These are phyloP conservation scores for Hiodon tergisus DNA, from an alignment of 2,113 vertebrate species.

Conservation along the genomic window DNA sequence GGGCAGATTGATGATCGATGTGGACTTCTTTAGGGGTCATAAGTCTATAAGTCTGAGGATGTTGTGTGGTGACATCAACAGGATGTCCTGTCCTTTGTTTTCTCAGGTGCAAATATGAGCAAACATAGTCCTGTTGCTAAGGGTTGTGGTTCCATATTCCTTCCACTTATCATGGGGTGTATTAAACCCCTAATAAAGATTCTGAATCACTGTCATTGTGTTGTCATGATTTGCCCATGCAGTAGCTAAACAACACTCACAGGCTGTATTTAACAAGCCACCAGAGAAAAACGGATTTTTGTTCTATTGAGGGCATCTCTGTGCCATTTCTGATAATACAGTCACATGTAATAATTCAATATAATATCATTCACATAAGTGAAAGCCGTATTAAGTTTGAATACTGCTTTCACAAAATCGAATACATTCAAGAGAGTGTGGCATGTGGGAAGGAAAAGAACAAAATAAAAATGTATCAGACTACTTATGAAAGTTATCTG, in stretches of 20 bases:
- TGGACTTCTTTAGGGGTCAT: not conserved
- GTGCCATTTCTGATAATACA: not conserved
- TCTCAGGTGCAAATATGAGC: too few species aligned
- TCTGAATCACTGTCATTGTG: not conserved
- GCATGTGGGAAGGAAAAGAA: too few species aligned
- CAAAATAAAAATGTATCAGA: too few species aligned
- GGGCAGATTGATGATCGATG: not conserved
- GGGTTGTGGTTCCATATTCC: not conserved
- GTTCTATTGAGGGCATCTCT: not conserved
- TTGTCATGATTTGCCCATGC: not conserved
- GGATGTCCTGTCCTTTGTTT: too few species aligned
- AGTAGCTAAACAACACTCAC: not conserved
- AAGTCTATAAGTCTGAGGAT: not conserved
- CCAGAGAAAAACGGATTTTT: conserved; percentile 1
- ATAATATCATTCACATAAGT: not conserved
- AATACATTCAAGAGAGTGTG: too few species aligned
- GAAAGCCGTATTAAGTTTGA: too few species aligned
- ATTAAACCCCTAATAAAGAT: conserved; percentile 2
- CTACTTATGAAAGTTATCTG: too few species aligned
- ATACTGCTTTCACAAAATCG: too few species aligned
- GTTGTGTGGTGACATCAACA: not conserved
- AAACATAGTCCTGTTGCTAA: not conserved
- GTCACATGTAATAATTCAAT: not conserved
- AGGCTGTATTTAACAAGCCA: not conserved
- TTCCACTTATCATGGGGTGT: not conserved